A percentile compares a stretch with the other conserved stretches of the same genome.
Conservation (phyloP, 2,888 invertebrate genomes). For the Pachymerium ferrugineum region DNA sequence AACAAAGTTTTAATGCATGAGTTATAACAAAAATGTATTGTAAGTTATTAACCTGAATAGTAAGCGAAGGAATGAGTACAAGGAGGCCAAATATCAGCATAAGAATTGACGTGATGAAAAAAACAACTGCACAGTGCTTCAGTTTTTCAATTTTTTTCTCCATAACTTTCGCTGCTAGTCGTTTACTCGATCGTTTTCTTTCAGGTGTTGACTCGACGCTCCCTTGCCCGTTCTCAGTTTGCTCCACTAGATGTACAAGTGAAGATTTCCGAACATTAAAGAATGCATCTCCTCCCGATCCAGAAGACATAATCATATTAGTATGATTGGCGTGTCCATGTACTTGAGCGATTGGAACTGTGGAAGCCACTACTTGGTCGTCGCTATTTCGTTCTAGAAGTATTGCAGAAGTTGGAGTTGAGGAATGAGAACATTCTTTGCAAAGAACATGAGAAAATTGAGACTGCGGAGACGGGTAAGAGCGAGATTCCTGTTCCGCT, state of each 20-base stretch:
- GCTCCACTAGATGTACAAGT: background rate
- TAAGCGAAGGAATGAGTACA: constrained; percentile 9
- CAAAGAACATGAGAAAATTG: background rate
- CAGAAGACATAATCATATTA: background rate
- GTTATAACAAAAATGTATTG: background rate
- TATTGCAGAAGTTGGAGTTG: background rate
- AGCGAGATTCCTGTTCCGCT: background rate
- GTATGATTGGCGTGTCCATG: background rate
- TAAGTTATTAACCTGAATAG: constrained; percentile 23
- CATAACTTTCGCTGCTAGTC: background rate
- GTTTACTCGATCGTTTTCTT: background rate
- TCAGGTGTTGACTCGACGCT: background rate
- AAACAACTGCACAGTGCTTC: background rate
- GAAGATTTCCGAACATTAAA: constrained; percentile 11
- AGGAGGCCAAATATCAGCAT: constrained; percentile 28
- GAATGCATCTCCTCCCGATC: background rate
- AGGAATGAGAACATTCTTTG: background rate
- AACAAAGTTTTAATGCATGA: background rate
- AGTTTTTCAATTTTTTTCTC: constrained; percentile 7
- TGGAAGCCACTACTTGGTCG: background rate
- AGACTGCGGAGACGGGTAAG: background rate
- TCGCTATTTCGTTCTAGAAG: background rate
- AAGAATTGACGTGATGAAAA: constrained; percentile 17
- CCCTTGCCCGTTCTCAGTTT: background rate
- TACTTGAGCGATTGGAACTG: too few species aligned